A percentile compares a stretch with the other conserved stretches of the same genome.
These are phyloP conservation scores for Sinocyclocheilus maitianheensis DNA, from an alignment of 2,113 vertebrate species.

Conservation along the genomic window DNA sequence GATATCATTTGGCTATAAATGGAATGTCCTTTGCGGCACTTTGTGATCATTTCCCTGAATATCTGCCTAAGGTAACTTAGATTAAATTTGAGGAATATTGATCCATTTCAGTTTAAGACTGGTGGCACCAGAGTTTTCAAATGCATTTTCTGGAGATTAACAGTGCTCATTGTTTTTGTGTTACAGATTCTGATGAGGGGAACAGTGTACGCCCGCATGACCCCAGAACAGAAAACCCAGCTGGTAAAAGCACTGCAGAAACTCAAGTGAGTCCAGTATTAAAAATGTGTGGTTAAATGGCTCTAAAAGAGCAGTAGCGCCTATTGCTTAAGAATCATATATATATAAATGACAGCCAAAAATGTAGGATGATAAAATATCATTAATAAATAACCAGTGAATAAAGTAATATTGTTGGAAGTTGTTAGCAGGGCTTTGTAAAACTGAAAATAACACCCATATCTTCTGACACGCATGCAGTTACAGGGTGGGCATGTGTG, in stretches of 20 bases:
- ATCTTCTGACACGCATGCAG: constrained; percentile 64
- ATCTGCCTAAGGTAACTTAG: constrained; percentile 85
- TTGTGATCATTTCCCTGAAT: constrained; percentile 83
- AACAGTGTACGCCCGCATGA: constrained; percentile 90
- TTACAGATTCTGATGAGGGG: constrained; percentile 86
- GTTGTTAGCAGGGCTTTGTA: not conserved
- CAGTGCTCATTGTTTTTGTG: constrained; percentile 15
- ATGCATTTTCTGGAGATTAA: not conserved
- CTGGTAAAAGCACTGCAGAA: constrained; percentile 88
- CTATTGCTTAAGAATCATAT: not conserved
- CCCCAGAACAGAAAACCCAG: constrained; percentile 91
- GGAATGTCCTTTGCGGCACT: constrained; percentile 87
- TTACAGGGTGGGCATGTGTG: constrained; percentile 95
- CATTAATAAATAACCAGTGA: no score
- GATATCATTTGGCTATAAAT: constrained; percentile 84
- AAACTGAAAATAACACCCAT: not conserved
- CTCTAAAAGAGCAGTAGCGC: not conserved
- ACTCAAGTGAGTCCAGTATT: constrained; percentile 78
- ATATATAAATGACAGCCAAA: no score
- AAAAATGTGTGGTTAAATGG: no score
- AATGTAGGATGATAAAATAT: no score
- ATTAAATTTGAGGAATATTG: constrained; percentile 6
- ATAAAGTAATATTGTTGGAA: no score
- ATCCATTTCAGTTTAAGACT: constrained; percentile 17
- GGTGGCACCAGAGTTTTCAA: not conserved